These are phyloP conservation scores for Andrena praecox DNA, from an alignment of 2,888 invertebrate species.

Conservation along the genomic window DNA sequence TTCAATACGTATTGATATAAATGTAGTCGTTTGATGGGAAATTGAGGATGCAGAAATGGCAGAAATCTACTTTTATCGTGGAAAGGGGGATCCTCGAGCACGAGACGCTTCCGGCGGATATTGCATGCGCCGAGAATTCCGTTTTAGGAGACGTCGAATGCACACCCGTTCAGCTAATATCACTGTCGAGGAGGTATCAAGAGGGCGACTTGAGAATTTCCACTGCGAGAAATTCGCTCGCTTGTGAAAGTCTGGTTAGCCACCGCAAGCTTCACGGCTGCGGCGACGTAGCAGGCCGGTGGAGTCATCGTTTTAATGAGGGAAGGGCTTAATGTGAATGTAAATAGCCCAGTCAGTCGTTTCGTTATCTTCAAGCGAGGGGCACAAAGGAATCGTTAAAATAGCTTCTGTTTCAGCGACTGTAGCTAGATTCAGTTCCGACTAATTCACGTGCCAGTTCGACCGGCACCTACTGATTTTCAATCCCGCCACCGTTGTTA, in stretches of 20 bases:
- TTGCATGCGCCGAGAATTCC: conserved; percentile 30
- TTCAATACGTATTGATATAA: not conserved
- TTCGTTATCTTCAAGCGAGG: not conserved
- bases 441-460: too few relatives aligned
- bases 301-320: conserved; percentile 31
- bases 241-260: conserved; percentile 25
- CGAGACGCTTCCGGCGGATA: conserved; percentile 40
- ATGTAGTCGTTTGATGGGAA: not conserved
- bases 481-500: too few relatives aligned
- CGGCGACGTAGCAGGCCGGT: not conserved
- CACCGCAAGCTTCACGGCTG: conserved; percentile 11
- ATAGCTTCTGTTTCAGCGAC: too few relatives aligned
- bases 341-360: conserved; percentile 36
- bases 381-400: not conserved
- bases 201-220: conserved; percentile 27
- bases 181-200: conserved; percentile 14
- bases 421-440: too few relatives aligned
- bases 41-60: conserved; percentile 23
- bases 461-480: too few relatives aligned
- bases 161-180: conserved; percentile 33
- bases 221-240: not conserved
- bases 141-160: conserved; percentile 12
- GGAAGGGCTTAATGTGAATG: conserved; percentile 35
- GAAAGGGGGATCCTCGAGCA: conserved; percentile 7
- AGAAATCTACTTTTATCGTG: conserved; percentile 20